Percentiles rank a stretch among this genome's conserved stretches.
Conservation (phyloP, 2,888 invertebrate species). For the Amiota communis region DNA sequence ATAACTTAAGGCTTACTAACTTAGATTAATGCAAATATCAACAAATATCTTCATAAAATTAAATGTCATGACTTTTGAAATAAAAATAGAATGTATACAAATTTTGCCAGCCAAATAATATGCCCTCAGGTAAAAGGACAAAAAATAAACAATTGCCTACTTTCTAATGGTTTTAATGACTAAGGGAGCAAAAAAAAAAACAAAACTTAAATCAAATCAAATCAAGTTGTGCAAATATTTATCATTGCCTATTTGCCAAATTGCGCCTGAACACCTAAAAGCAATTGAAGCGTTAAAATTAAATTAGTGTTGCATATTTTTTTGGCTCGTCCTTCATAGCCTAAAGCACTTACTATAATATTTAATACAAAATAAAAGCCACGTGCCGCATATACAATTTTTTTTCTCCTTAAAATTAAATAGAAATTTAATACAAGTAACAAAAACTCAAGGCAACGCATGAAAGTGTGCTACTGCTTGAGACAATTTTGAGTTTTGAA, state of each 20-base stretch:
- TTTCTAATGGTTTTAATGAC: conserved; percentile 25
- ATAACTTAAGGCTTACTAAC: neutral
- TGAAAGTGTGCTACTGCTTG: conserved; percentile 40
- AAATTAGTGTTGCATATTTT: conserved; percentile 56
- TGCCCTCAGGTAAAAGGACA: neutral
- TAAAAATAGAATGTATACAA: too few species aligned
- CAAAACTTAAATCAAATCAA: neutral
- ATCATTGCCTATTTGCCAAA: conserved; percentile 42
- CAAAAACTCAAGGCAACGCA: neutral
- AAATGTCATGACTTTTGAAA: too few species aligned
- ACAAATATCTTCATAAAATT: too few species aligned
- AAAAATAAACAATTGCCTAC: neutral
- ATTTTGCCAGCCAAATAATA: neutral
- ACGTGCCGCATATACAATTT: too few species aligned
- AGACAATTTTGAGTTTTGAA: conserved; percentile 52
- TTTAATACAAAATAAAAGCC: too few species aligned
- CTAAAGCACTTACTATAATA: too few species aligned
- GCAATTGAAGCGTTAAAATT: conserved; percentile 61
- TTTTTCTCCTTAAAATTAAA: too few species aligned
- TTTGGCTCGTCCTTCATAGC: conserved; percentile 34
- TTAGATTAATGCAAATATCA: too few species aligned
- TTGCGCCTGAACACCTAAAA: conserved; percentile 19
- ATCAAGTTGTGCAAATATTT: conserved; percentile 55
- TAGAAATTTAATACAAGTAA: too few species aligned
- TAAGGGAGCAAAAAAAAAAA: conserved; percentile 27